Conservation (phyloP, 2,113 vertebrate species). For the Speoplatyrhinus poulsoni region DNA sequence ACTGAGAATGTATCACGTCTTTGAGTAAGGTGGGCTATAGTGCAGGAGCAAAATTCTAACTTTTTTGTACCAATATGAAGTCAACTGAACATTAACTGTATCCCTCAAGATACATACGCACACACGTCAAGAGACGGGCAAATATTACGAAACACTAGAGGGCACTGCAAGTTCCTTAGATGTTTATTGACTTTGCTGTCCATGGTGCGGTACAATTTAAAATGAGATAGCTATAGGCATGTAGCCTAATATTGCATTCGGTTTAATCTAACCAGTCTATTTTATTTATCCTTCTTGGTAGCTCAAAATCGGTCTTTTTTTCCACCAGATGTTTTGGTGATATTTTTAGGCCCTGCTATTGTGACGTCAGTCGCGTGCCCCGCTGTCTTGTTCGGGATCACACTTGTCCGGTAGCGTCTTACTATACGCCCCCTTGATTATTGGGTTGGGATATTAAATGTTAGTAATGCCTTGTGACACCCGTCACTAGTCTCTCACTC, state of each 20-base stretch:
- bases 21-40: not conserved
- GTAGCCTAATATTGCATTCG: not conserved
- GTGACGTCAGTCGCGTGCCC: not conserved
- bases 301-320: not conserved
- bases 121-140: not conserved
- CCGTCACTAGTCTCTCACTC: not conserved
- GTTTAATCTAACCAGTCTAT: not conserved
- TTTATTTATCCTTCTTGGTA: not conserved
- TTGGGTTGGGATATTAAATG: conserved; percentile 6
- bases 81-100: not conserved
- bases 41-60: too few relatives aligned
- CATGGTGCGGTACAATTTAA: conserved; percentile 44
- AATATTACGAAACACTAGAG: conserved; percentile 14
- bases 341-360: not conserved
- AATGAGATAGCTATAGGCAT: not conserved
- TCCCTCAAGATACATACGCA: not conserved
- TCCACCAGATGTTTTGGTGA: not conserved
- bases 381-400: conserved; percentile 16
- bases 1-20: conserved; percentile 11
- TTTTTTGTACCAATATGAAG: conserved; percentile 8
- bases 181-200: conserved; percentile 16
- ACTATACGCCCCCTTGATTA: not conserved
- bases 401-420: conserved; percentile 12
- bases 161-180: not conserved
- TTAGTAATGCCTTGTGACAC: conserved; percentile 18